A percentile compares a stretch with the other conserved stretches of the same genome.
These are phyloP conservation scores for Chalcis sispes DNA, from an alignment of 2,888 invertebrate genomes.

Conservation along the genomic window DNA sequence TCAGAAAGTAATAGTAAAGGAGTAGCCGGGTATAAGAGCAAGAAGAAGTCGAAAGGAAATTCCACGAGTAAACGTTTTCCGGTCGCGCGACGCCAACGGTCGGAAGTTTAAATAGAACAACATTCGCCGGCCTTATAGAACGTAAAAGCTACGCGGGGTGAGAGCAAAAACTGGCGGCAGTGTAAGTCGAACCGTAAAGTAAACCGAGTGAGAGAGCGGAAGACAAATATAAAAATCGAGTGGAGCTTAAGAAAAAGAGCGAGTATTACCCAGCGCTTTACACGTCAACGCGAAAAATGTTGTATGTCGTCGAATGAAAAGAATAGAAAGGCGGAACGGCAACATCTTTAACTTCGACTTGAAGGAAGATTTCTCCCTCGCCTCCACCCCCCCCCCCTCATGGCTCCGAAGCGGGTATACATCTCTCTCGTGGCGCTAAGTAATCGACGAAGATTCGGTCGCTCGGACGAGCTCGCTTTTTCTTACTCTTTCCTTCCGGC, in stretches of 20 bases:
- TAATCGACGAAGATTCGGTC: conserved; percentile 57
- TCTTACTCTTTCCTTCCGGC: too few relatives aligned
- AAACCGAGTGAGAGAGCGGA: neutral
- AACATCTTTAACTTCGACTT: conserved; percentile 8
- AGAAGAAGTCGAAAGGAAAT: conserved; percentile 30
- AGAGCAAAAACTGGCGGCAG: too few relatives aligned
- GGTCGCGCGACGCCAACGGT: neutral
- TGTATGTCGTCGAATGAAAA: neutral
- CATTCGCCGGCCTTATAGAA: neutral
- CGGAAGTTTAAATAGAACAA: conserved; percentile 56
- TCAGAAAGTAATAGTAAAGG: neutral
- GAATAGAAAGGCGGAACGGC: neutral
- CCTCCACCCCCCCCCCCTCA: too few relatives aligned
- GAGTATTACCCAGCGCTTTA: neutral
- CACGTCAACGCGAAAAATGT: neutral
- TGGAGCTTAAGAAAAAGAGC: neutral
- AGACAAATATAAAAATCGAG: conserved; percentile 40
- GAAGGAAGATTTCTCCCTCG: too few relatives aligned
- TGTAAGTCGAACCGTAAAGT: neutral
- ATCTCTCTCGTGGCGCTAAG: conserved; percentile 35
- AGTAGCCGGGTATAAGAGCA: too few relatives aligned
- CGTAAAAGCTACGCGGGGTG: neutral
- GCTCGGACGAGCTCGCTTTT: conserved; percentile 15
- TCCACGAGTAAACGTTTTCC: conserved; percentile 29
- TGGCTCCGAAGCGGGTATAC: conserved; percentile 17